Evolutionary conservation across 2,113 vertebrate species (phyloP).

Genomic region (Channa argus): DNA sequence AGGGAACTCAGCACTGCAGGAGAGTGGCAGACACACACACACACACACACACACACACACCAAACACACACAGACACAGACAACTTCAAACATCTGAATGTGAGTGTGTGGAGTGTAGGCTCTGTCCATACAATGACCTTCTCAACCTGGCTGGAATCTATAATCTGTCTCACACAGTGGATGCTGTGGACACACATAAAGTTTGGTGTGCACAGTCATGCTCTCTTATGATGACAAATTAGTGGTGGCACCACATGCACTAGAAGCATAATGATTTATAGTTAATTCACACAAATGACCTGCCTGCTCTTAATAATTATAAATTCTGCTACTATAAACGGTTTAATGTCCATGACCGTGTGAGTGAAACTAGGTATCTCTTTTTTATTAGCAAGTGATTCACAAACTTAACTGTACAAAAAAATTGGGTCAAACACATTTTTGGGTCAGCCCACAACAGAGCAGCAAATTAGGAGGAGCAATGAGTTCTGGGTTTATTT

Average conservation of each 20-base stretch:
- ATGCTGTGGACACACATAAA: background rate
- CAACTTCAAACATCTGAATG: slow-evolving; percentile 44
- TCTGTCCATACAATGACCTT: slow-evolving; percentile 51
- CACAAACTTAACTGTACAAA: background rate
- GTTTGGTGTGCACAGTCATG: background rate
- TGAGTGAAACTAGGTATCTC: background rate
- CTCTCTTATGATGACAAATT: background rate
- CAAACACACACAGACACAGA: slow-evolving; percentile 13
- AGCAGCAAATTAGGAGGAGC: background rate
- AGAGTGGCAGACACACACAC: slow-evolving; percentile 48
- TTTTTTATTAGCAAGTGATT: background rate
- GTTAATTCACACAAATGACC: background rate
- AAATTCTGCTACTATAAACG: background rate
- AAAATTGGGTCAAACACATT: background rate
- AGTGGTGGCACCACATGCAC: background rate
- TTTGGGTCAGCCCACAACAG: background rate
- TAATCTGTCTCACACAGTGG: background rate
- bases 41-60: slow-evolving; percentile 58
- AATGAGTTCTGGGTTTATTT: background rate
- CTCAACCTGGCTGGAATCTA: slow-evolving; percentile 58
- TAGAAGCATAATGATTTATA: too few relatives aligned
- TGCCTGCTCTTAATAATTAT: background rate
- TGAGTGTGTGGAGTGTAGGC: slow-evolving; percentile 14
- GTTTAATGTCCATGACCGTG: background rate
- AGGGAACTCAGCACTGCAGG: slow-evolving; percentile 59